A percentile compares a stretch with the other conserved stretches of the same genome.
These are phyloP conservation scores for Conus canariensis DNA, from an alignment of 2,888 invertebrate genomes.

Conservation along the genomic window DNA sequence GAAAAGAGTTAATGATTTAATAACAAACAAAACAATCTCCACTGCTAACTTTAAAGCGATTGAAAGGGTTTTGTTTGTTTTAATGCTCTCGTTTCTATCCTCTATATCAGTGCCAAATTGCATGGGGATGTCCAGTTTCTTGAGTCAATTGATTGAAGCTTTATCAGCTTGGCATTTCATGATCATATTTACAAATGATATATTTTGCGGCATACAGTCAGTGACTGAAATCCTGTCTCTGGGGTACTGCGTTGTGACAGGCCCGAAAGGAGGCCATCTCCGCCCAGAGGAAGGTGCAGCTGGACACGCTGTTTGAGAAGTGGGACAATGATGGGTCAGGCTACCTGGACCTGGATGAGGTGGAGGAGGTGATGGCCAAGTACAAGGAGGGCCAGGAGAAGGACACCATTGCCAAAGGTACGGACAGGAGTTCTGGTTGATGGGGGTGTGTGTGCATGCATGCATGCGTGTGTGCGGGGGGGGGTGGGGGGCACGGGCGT, in stretches of 20 bases:
- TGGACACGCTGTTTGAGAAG: slow-evolving; percentile 77
- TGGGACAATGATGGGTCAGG: slow-evolving; percentile 79
- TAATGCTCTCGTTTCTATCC: too few relatives aligned
- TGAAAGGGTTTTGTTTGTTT: too few relatives aligned
- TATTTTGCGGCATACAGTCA: too few relatives aligned
- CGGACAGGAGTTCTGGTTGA: background rate
- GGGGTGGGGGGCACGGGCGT: background rate
- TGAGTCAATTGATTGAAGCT: too few relatives aligned
- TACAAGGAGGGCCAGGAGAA: slow-evolving; percentile 77
- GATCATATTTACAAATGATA: too few relatives aligned
- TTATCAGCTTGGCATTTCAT: too few relatives aligned
- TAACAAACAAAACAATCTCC: too few relatives aligned
- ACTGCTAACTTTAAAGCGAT: too few relatives aligned
- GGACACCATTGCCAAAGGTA: slow-evolving; percentile 72
- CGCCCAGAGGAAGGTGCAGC: slow-evolving; percentile 71
- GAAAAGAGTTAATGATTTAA: too few relatives aligned
- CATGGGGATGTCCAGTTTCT: too few relatives aligned
- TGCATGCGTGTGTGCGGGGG: background rate
- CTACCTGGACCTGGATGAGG: slow-evolving; percentile 74
- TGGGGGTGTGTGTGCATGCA: background rate
- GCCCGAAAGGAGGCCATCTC: slow-evolving; percentile 71
- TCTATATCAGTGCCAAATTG: too few relatives aligned
- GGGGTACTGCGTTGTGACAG: slow-evolving; percentile 52
- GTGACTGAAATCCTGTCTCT: too few relatives aligned
- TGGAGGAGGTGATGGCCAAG: slow-evolving; percentile 73